A percentile compares a stretch with the other conserved stretches of the same genome.
phyloP scores from a whole-genome alignment of 2,888 invertebrate species.

The Sphinx pinastri region DNA sequence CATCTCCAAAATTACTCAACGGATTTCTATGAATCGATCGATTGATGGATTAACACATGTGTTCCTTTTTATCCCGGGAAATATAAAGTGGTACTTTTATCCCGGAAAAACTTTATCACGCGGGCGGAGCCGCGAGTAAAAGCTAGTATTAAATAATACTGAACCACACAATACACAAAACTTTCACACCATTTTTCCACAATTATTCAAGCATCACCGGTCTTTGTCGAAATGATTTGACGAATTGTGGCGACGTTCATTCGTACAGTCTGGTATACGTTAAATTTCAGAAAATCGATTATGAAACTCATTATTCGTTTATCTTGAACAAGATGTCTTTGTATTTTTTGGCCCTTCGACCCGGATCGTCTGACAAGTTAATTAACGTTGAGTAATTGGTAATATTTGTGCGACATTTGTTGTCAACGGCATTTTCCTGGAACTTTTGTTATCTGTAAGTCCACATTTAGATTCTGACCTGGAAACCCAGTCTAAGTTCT shows the following conservation, averaged over 20 bases:
- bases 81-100: too few species aligned
- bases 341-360: not conserved
- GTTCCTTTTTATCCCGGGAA: too few species aligned
- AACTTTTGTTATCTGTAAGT: too few species aligned
- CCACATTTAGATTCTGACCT: too few species aligned
- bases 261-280: slow-evolving; percentile 16
- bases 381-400: slow-evolving; percentile 3
- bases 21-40: too few species aligned
- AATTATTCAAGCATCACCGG: slow-evolving; percentile 23
- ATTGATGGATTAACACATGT: too few species aligned
- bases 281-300: slow-evolving; percentile 17
- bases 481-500: too few species aligned
- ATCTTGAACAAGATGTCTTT: slow-evolving; percentile 14
- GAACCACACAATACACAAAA: not conserved
- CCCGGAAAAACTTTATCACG: too few species aligned
- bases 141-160: not conserved
- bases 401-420: not conserved
- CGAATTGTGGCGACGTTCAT: slow-evolving; percentile 21
- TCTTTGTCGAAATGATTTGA: slow-evolving; percentile 26
- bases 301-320: slow-evolving; percentile 20
- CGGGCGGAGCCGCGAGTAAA: too few species aligned
- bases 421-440: not conserved
- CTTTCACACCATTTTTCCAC: slow-evolving; percentile 19
- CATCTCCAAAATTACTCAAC: too few species aligned
- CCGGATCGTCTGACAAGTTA: not conserved